Conservation (phyloP, 2,113 vertebrate genomes). For the Gambusia affinis region DNA sequence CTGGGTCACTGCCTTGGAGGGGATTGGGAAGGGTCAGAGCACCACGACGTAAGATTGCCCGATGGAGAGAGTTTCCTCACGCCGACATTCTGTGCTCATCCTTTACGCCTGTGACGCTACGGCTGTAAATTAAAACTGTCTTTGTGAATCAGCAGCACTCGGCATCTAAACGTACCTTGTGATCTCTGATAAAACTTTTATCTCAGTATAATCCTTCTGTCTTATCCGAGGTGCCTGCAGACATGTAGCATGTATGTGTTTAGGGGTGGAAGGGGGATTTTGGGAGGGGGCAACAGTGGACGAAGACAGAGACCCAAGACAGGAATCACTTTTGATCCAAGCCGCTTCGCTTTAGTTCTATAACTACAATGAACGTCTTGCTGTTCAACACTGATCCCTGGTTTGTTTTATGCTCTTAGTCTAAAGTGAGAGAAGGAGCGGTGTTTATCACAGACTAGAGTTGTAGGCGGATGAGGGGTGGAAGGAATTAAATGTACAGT, state of each 20-base stretch:
- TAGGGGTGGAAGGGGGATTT: conserved; percentile 21
- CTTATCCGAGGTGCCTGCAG: conserved; percentile 79
- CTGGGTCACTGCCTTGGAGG: conserved; percentile 60
- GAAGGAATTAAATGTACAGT: conserved; percentile 75
- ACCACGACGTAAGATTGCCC: conserved; percentile 19
- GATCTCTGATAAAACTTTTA: conserved; percentile 61
- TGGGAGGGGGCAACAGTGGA: conserved; percentile 18
- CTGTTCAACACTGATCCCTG: conserved; percentile 36
- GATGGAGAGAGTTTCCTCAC: conserved; percentile 35
- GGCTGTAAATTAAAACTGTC: conserved; percentile 43
- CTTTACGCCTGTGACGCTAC: conserved; percentile 38
- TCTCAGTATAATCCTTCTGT: conserved; percentile 75
- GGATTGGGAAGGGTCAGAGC: conserved; percentile 50
- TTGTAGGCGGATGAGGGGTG: conserved; percentile 35
- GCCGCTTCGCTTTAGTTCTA: conserved; percentile 17
- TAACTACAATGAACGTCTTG: conserved; percentile 36
- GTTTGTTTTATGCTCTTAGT: conserved; percentile 40
- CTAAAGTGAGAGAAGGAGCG: conserved; percentile 32
- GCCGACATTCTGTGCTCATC: conserved; percentile 36
- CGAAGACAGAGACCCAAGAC: conserved; percentile 2
- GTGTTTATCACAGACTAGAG: conserved; percentile 55
- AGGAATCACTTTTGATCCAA: conserved; percentile 2
- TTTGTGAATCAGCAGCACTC: conserved; percentile 51
- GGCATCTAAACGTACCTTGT: conserved; percentile 66
- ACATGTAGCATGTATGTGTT: conserved; percentile 84